Conservation (phyloP, 2,888 invertebrate species). For the Drosophila sordidula region DNA sequence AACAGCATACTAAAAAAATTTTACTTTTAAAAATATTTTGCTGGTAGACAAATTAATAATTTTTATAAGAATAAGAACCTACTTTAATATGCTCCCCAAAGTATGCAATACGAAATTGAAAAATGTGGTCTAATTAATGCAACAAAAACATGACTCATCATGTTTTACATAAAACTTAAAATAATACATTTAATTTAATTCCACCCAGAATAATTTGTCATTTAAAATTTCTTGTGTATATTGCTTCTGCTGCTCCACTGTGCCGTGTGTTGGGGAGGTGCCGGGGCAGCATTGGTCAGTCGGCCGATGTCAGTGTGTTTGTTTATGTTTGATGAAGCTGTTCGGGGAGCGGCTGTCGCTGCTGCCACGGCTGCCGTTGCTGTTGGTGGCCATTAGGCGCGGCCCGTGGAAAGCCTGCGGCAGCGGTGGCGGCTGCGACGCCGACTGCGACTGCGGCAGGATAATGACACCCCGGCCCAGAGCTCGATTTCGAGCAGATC, state of each 20-base stretch:
- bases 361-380: slow-evolving; percentile 54
- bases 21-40: not conserved
- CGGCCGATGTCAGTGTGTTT: slow-evolving; percentile 62
- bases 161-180: no score
- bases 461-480: slow-evolving; percentile 53
- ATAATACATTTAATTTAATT: no score
- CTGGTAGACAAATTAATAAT: no score
- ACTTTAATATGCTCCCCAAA: slow-evolving; percentile 13
- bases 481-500: slow-evolving; percentile 15
- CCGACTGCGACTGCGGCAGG: slow-evolving; percentile 45
- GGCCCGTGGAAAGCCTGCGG: slow-evolving; percentile 59
- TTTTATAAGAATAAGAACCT: no score
- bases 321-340: slow-evolving; percentile 78
- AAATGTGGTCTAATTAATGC: no score
- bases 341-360: slow-evolving; percentile 64
- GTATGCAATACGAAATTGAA: slow-evolving; percentile 28
- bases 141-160: no score
- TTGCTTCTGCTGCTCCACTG: slow-evolving; percentile 17
- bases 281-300: slow-evolving; percentile 55
- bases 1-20: no score
- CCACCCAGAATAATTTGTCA: no score
- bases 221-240: not conserved
- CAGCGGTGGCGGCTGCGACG: slow-evolving; percentile 9
- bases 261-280: slow-evolving; percentile 25
- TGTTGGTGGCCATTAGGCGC: slow-evolving; percentile 78